Percentiles rank a stretch among this genome's conserved stretches.
phyloP scores from a whole-genome alignment of 2,113 vertebrate genomes.

The Rissa tridactyla region DNA sequence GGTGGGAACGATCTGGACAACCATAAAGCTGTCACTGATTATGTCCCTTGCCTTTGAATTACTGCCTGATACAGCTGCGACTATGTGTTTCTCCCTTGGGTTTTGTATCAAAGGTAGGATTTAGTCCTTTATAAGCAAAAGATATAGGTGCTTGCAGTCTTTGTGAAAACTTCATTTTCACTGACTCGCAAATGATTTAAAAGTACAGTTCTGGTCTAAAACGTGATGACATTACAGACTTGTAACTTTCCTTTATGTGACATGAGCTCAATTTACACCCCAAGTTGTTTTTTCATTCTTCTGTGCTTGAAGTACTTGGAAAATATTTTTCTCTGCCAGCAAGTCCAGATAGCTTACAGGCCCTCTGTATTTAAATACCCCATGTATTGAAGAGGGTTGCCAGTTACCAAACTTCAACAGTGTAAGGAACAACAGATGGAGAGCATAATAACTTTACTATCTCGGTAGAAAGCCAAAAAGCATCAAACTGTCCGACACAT shows the following conservation, averaged over 20 bases:
- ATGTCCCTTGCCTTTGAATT: background rate
- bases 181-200: background rate
- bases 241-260: background rate
- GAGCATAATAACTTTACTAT: slow-evolving; percentile 24
- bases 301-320: background rate
- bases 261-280: background rate
- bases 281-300: background rate
- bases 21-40: background rate
- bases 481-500: slow-evolving; percentile 5
- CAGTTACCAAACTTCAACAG: slow-evolving; percentile 17
- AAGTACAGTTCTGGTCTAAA: background rate
- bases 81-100: background rate
- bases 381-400: background rate
- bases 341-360: background rate
- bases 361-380: slow-evolving; percentile 20
- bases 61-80: background rate
- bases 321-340: slow-evolving; percentile 1
- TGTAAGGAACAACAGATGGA: slow-evolving; percentile 54
- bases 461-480: slow-evolving; percentile 31
- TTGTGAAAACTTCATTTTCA: background rate
- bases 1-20: background rate
- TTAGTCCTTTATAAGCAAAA: background rate
- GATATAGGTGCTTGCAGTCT: background rate
- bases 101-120: background rate
- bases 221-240: background rate